Evolutionary conservation across 53 echinoderm and acorn worm genomes (phyloP).

Genomic region (Zoroaster sp.): DNA sequence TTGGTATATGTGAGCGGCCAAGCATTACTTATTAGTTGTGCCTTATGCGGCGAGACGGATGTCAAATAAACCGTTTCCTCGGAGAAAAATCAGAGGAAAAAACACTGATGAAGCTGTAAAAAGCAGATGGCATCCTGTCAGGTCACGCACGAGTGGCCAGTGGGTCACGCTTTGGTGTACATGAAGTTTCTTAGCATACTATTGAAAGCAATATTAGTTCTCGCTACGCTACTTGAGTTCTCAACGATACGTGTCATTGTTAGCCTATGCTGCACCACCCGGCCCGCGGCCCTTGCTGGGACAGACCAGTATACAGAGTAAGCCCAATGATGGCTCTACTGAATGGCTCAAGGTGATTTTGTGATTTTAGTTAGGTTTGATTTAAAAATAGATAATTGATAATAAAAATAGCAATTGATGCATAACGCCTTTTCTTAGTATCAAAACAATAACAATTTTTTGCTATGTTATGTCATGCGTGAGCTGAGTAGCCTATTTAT

Average conservation of each 20-base stretch:
- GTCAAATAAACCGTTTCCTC: slow-evolving; percentile 26
- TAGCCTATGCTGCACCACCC: neutral
- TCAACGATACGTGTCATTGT: slow-evolving; percentile 47
- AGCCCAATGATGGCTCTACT: neutral
- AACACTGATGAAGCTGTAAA: slow-evolving; percentile 4
- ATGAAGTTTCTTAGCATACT: neutral
- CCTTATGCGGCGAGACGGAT: neutral
- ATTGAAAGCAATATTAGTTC: slow-evolving; percentile 11
- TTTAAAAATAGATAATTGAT: neutral
- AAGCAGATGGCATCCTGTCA: slow-evolving; percentile 28
- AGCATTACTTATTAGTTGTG: slow-evolving; percentile 28
- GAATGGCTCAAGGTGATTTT: neutral
- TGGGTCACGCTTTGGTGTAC: too few species aligned
- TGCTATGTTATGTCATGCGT: neutral
- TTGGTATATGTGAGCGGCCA: neutral
- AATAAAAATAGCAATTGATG: neutral
- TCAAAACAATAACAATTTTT: too few species aligned
- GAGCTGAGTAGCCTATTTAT: neutral
- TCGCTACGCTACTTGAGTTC: slow-evolving; percentile 17
- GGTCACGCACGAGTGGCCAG: neutral
- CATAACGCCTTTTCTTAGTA: neutral
- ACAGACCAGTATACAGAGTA: neutral
- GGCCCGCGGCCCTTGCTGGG: neutral
- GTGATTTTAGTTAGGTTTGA: neutral
- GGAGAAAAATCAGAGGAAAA: neutral